phyloP scores from a whole-genome alignment of 2,797 vertebrate species.

The Pipistrellus nathusii region DNA sequence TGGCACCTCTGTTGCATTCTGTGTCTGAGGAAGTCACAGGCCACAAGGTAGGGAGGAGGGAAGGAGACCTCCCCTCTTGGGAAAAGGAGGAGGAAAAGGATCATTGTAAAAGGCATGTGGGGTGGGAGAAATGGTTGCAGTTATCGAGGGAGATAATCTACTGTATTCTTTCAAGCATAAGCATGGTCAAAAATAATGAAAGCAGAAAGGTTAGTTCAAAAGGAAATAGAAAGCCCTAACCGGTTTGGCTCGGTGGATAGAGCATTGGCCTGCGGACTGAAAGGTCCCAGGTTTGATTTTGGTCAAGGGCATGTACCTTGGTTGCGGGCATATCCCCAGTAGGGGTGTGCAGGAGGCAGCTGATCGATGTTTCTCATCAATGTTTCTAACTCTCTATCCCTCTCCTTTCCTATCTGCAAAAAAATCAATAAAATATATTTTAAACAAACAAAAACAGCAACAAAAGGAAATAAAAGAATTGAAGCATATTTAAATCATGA shows the following conservation, averaged over 20 bases:
- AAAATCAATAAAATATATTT: too few relatives aligned
- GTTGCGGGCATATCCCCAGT: too few relatives aligned
- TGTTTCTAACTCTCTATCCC: too few relatives aligned
- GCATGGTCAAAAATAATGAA: slow-evolving; percentile 15
- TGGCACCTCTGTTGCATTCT: background rate
- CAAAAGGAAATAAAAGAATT: background rate
- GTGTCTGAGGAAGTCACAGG: background rate
- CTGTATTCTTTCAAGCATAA: background rate
- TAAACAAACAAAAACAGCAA: too few relatives aligned
- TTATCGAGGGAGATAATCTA: background rate
- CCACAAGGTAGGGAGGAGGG: background rate
- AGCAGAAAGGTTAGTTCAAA: slow-evolving; percentile 7
- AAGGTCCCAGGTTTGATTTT: too few relatives aligned
- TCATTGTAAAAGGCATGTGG: background rate
- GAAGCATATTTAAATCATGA: background rate
- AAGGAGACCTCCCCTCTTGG: background rate
- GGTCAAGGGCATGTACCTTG: too few relatives aligned
- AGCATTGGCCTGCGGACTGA: too few relatives aligned
- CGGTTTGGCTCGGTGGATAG: too few relatives aligned
- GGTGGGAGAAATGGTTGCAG: background rate
- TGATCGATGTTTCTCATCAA: too few relatives aligned
- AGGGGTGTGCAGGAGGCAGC: too few relatives aligned
- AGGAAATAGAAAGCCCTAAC: background rate
- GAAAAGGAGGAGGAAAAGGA: background rate
- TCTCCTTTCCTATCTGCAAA: too few relatives aligned